Base-by-base conservation (phyloP, 1,140 invertebrate genomes). In the Trichogramma pretiosum region DNA sequence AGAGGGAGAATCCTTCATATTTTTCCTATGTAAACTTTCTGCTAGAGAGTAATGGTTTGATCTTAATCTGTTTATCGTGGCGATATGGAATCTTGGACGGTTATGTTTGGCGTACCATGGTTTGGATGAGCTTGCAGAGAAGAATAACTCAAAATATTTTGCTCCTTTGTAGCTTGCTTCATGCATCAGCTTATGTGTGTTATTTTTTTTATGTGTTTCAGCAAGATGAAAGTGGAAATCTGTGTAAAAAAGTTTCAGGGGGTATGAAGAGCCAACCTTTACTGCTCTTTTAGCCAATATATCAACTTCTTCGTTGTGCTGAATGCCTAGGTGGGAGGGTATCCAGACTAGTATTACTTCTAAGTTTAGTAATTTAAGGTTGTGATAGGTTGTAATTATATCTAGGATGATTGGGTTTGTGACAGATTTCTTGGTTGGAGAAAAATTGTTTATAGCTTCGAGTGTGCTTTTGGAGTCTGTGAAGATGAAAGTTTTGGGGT, bases 1-100 rank as follows among this genome's bases (percentile, higher is more conserved):
- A 5, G 19, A 18, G 7, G 34, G 34, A 16, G 24, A 28, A 1
- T 19, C 8, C 2, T 34, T 30, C n/a, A 53, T 16, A 21, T 36
- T 32, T 24, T 37, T 46, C 11, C 44, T 35, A 2, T 30, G n/a
- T 2, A 53, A 32, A 16, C 42, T 46, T n/a, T 39, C 24, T 13
- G 26, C 22, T 3, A 53, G 34, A 30, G 49, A 23, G 34, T 53
- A 53, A 19, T 53, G 52, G 23, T 53, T 45, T 2, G 47, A 21
- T 26, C 52, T 40, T 10, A 22, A 34, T 1, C 52, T 13, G 14
- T 45, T 49, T 2, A 53, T 42, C 1, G 41, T 26, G 13, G 42
- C 37, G 1, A 53, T 46, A n/a, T 46, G 21, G 2, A 44, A 26
- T 42, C 51, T 16, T 23, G 19, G 1, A 11, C 37, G 37, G 2